Percentiles rank a stretch among this genome's conserved stretches.
Conservation (phyloP, 2,797 vertebrate species). For the Orientallactaga sibirica region DNA sequence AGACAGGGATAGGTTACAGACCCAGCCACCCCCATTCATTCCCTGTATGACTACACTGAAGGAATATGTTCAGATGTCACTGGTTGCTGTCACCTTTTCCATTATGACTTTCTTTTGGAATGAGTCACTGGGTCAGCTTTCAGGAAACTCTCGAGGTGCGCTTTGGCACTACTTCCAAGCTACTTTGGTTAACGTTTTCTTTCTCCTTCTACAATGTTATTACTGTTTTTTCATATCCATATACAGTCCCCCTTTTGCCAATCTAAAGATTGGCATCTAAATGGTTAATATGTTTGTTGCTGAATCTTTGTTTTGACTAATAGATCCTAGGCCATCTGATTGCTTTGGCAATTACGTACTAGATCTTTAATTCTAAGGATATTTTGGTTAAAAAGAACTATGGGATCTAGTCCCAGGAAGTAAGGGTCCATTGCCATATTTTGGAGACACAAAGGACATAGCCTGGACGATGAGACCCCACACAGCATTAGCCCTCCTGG, state of each 20-base stretch:
- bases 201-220: background rate
- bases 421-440: background rate
- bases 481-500: background rate
- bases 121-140: background rate
- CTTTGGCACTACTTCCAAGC: background rate
- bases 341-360: no score
- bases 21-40: background rate
- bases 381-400: no score
- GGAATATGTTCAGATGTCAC: no score
- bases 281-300: background rate
- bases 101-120: background rate
- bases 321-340: no score
- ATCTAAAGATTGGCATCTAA: background rate
- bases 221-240: background rate
- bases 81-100: background rate
- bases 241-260: background rate
- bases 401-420: background rate
- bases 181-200: background rate
- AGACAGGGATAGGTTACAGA: background rate
- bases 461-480: background rate
- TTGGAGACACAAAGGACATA: background rate
- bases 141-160: background rate
- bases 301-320: no score
- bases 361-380: no score
- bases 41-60: no score